These are phyloP conservation scores for Eugnorisma glareosa DNA, from an alignment of 2,888 invertebrate genomes.

Conservation along the genomic window DNA sequence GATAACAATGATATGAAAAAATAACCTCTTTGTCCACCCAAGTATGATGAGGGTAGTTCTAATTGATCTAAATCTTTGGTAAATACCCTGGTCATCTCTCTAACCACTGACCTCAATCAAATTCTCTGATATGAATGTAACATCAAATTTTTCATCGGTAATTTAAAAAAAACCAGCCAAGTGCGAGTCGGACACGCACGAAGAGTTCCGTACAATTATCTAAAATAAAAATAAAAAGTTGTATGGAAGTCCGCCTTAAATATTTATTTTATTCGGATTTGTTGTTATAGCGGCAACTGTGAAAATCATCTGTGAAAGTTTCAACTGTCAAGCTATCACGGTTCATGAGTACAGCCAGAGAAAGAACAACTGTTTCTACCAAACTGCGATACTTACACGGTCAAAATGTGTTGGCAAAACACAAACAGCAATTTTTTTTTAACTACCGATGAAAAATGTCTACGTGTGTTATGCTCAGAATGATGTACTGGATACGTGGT, in stretches of 20 bases:
- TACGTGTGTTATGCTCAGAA: not conserved
- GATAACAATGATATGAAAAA: not conserved
- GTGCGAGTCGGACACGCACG: too few species aligned
- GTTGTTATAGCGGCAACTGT: too few species aligned
- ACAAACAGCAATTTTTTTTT: not conserved
- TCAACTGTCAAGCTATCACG: too few species aligned
- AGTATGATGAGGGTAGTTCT: not conserved
- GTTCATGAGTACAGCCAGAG: too few species aligned
- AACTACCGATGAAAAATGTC: not conserved
- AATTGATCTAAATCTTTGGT: not conserved
- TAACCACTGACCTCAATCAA: not conserved
- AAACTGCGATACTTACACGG: not conserved
- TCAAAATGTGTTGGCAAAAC: not conserved
- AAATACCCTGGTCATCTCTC: not conserved
- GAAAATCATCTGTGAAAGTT: too few species aligned
- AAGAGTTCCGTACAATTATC: too few species aligned
- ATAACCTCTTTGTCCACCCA: not conserved
- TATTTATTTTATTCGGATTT: too few species aligned
- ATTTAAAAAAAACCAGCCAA: not conserved
- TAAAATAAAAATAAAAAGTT: too few species aligned
- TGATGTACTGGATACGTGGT: too few species aligned
- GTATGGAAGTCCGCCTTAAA: too few species aligned
- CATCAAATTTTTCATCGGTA: not conserved
- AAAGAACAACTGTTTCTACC: not conserved
- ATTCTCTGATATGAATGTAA: constrained; percentile 1